These are phyloP conservation scores for Cyanistes caeruleus DNA, from an alignment of 2,113 vertebrate species.

Conservation along the genomic window DNA sequence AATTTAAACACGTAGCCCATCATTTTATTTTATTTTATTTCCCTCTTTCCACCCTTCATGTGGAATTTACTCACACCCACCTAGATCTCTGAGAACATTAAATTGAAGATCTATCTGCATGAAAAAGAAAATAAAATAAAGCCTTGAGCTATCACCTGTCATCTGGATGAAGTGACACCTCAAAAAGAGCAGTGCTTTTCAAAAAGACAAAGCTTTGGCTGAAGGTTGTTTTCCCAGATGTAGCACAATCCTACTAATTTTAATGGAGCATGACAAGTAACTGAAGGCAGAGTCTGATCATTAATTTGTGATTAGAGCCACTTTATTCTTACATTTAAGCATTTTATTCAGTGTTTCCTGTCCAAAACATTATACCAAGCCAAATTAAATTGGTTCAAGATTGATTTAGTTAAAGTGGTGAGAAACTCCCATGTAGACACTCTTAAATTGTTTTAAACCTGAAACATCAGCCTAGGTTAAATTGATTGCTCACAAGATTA, in stretches of 20 bases:
- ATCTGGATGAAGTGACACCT: background rate
- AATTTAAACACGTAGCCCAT: background rate
- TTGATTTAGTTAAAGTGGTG: slow-evolving; percentile 4
- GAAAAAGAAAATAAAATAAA: background rate
- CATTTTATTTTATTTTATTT: background rate
- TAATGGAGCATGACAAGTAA: background rate
- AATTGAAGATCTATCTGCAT: background rate
- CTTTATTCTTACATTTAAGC: slow-evolving; percentile 10
- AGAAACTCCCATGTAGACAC: background rate
- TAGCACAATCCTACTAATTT: background rate
- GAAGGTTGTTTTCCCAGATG: background rate
- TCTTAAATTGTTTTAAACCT: slow-evolving; percentile 28
- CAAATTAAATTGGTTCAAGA: slow-evolving; percentile 23
- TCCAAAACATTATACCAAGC: background rate
- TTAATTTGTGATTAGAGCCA: slow-evolving; percentile 9
- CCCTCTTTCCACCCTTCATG: accelerated
- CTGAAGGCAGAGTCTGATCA: background rate
- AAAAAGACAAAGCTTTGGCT: background rate
- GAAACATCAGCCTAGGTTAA: background rate
- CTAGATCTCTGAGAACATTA: background rate
- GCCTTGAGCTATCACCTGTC: background rate
- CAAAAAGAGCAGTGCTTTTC: background rate
- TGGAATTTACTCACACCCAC: background rate
- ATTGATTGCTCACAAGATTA: slow-evolving; percentile 18
- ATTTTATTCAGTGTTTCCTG: slow-evolving; percentile 13